These are phyloP conservation scores for Apus apus DNA, from an alignment of 2,113 vertebrate species.

Conservation along the genomic window DNA sequence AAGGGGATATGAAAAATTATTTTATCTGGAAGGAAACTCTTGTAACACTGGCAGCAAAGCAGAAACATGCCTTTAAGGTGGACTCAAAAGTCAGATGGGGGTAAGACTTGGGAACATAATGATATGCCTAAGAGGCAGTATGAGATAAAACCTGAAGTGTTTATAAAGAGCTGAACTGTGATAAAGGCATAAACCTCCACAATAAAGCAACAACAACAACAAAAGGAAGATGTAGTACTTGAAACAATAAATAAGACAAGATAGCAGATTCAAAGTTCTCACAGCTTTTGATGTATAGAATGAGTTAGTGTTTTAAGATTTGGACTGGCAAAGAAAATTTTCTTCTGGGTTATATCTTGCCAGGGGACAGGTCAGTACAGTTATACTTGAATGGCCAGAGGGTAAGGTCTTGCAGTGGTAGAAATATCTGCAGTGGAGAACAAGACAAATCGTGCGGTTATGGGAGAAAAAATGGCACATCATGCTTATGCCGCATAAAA, in stretches of 20 bases:
- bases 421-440: neutral
- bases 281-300: neutral
- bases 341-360: neutral
- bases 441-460: neutral
- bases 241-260: neutral
- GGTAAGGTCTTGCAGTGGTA: neutral
- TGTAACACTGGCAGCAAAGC: neutral
- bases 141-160: neutral
- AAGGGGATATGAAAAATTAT: neutral
- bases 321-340: neutral
- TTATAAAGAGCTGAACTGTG: neutral
- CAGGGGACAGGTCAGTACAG: neutral
- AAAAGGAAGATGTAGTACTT: accelerated
- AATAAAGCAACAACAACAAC: neutral
- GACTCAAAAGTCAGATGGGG: neutral
- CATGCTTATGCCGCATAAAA: neutral
- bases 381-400: neutral
- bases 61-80: neutral
- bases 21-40: neutral
- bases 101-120: too few species aligned
- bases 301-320: neutral
- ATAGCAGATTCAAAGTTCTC: neutral
- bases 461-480: neutral
- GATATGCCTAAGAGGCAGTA: neutral
- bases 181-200: neutral